Base-by-base conservation (phyloP, 1,140 invertebrate species). In the Macrosteles quadrilineatus region DNA sequence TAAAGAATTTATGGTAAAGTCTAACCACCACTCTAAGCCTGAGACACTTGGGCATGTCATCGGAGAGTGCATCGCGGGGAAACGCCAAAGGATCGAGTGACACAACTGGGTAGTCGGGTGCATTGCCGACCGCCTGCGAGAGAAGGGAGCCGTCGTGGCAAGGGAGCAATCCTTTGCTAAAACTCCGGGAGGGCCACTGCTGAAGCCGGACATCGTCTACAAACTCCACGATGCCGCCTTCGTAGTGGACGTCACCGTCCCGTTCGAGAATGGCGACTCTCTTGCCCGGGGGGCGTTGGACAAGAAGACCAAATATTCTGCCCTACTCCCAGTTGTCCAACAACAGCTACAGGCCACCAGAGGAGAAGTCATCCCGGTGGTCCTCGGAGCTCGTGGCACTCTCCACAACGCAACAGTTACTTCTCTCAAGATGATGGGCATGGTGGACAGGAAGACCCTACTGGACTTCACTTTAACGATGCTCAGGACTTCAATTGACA, bases 181-280 rank as follows among this genome's bases (percentile, higher is more conserved):
- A 9, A 2, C 32, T 36, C 4, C 4, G 14, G 32, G 32, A 14
- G 32, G 14, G 32, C 32, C 32, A 36, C 32, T n/a, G n/a, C n/a
- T 4, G 4, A 59, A 30, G 55, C 55, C 55, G 6, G 55, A 59
- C 12, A 25, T 59, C 27, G 55, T 59, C 55, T 11, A 6, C n/a
- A 59, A 59, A 23, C 12, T 27, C 9, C 2, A 23, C 21, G 55
- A 59, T 59, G 21, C n/a, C 23, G 55, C n/a, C 6, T 29, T 2
- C 23, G 55, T 59, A 12, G 55, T 59, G 9, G 55, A 59, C 27
- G 55, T 59, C 11, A 59, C 55, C 12, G 55, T 59, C 55, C 55
- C 23, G 2, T 59, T 27, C 27, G 55, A 59, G n/a, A 59, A 59
- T 23, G 55, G 6, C 9, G 6, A 12, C 23, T 27, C 55, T 29